These are phyloP conservation scores for Hippasteria phrygiana DNA, from an alignment of 53 echinoderm and acorn worm genomes.

Conservation along the genomic window DNA sequence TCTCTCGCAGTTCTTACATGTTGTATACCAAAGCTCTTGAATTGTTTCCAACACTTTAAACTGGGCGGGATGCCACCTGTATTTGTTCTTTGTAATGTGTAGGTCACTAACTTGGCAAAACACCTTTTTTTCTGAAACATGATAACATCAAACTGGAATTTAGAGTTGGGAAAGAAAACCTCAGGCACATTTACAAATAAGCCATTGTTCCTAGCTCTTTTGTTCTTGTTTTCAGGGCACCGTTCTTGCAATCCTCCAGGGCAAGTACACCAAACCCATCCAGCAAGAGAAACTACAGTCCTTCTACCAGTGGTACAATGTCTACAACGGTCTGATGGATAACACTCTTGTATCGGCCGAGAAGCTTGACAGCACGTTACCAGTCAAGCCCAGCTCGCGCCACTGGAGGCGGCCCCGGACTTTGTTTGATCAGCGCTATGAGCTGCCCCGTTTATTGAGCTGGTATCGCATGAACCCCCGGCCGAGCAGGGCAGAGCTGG, in stretches of 20 bases:
- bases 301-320: slow-evolving; percentile 97
- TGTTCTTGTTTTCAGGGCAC: slow-evolving; percentile 71
- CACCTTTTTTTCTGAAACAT: too few species aligned
- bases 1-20: too few species aligned
- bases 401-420: slow-evolving; percentile 82
- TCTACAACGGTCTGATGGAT: slow-evolving; percentile 91
- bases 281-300: slow-evolving; percentile 87
- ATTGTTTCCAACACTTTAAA: too few species aligned
- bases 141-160: too few species aligned
- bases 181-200: neutral
- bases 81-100: too few species aligned
- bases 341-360: slow-evolving; percentile 83
- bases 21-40: too few species aligned
- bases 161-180: too few species aligned
- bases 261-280: slow-evolving; percentile 86
- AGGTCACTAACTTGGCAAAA: too few species aligned
- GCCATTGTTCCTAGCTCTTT: neutral
- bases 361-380: slow-evolving; percentile 74
- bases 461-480: slow-evolving; percentile 95
- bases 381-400: slow-evolving; percentile 69
- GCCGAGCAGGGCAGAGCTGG: slow-evolving; percentile 88
- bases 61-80: too few species aligned
- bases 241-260: slow-evolving; percentile 84
- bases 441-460: slow-evolving; percentile 85
- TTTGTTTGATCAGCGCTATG: slow-evolving; percentile 88